Evolutionary conservation across 92 coral and sea anemone species (phyloP).

Genomic region (Isaurus tuberculatus): DNA sequence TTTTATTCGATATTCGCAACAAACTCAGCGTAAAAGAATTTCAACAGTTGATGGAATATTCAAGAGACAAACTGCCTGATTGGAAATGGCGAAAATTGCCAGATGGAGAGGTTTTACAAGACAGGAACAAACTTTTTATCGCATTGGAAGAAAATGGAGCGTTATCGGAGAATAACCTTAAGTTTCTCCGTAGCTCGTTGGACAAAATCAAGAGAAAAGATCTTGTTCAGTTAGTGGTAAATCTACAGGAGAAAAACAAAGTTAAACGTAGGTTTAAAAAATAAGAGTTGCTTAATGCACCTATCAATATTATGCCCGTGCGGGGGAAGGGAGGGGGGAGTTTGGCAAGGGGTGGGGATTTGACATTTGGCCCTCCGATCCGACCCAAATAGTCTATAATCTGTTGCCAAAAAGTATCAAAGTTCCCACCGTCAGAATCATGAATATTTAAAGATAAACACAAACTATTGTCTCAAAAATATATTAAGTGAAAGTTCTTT

Average conservation of each 20-base stretch:
- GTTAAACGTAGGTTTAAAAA: conserved; percentile 16
- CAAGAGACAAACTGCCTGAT: background rate
- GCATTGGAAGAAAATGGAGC: conserved; percentile 44
- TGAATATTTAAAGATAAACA: too few relatives aligned
- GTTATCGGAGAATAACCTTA: conserved; percentile 11
- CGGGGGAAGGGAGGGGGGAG: background rate
- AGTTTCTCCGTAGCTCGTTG: conserved; percentile 24
- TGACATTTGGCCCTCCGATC: too few relatives aligned
- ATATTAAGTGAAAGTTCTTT: too few relatives aligned
- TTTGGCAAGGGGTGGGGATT: too few relatives aligned
- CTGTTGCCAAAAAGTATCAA: too few relatives aligned
- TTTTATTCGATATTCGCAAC: conserved; percentile 32
- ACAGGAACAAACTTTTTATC: conserved; percentile 35
- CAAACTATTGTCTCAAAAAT: too few relatives aligned
- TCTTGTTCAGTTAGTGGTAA: conserved; percentile 4
- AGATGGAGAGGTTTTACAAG: background rate
- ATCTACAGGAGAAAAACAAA: conserved; percentile 24
- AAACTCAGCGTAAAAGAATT: conserved; percentile 15
- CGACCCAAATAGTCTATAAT: too few relatives aligned
- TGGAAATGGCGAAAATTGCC: conserved; percentile 32
- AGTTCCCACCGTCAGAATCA: too few relatives aligned
- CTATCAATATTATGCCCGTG: background rate
- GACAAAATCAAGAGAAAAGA: conserved; percentile 17
- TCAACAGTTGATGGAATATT: background rate
- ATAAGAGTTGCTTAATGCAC: background rate